phyloP scores from a whole-genome alignment of 1,140 invertebrate species.

The Argopecten irradians region DNA sequence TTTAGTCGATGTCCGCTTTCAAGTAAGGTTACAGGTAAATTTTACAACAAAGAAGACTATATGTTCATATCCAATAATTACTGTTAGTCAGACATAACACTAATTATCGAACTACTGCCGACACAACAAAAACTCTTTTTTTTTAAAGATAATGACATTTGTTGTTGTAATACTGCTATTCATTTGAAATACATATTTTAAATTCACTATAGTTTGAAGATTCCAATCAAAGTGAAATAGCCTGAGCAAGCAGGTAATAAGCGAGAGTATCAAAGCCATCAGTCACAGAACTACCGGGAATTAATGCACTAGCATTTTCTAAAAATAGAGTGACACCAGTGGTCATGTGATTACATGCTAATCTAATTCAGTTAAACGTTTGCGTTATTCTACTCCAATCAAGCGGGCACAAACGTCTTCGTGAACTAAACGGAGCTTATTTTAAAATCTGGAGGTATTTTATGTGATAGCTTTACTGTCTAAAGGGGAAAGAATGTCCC shows the following conservation, averaged over 20 bases:
- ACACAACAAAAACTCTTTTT: background rate
- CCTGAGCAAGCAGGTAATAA: background rate
- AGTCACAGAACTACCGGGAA: background rate
- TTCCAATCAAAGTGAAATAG: conserved; percentile 17
- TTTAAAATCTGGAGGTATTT: background rate
- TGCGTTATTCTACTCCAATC: background rate
- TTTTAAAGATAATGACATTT: too few relatives aligned
- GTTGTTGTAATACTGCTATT: too few relatives aligned
- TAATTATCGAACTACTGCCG: background rate
- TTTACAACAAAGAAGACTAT: background rate
- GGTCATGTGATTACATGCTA: background rate
- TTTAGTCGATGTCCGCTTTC: background rate
- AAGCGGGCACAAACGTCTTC: background rate
- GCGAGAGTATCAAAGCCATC: background rate
- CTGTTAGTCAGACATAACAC: background rate
- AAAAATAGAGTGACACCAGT: background rate
- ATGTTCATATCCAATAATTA: background rate
- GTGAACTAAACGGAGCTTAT: background rate
- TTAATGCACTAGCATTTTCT: background rate
- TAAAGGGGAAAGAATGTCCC: background rate
- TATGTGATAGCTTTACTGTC: background rate
- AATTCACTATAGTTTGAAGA: too few relatives aligned
- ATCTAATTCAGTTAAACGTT: conserved; percentile 11
- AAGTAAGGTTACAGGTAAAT: background rate
- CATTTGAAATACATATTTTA: too few relatives aligned